These are phyloP conservation scores for Orchestia grillus DNA, from an alignment of 1,140 invertebrate species.

Conservation along the genomic window DNA sequence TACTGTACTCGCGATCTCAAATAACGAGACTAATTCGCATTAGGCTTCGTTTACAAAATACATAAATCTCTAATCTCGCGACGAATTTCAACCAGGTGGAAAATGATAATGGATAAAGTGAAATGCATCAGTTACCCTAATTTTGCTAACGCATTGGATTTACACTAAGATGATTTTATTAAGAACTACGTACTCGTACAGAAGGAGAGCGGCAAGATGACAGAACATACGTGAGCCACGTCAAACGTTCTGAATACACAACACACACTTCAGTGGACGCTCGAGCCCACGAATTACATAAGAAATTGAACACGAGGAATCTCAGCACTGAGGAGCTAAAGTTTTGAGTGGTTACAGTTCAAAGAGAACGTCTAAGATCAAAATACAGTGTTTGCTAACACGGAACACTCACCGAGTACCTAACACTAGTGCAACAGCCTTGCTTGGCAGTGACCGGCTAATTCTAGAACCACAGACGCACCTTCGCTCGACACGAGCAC, in stretches of 20 bases:
- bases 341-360: background rate
- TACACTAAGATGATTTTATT: background rate
- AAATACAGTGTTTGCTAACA: background rate
- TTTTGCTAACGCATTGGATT: background rate
- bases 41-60: no score
- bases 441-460: slow-evolving; percentile 32
- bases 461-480: slow-evolving; percentile 10
- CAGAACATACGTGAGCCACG: background rate
- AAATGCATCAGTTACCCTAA: background rate
- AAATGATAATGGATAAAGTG: background rate
- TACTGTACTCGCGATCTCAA: no score
- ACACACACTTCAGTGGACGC: background rate
- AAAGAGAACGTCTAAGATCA: background rate
- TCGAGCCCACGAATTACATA: background rate
- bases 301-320: background rate
- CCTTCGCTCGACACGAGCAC: background rate
- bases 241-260: background rate
- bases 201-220: background rate
- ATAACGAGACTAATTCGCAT: no score
- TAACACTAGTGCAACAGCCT: slow-evolving; percentile 21
- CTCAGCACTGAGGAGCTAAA: background rate
- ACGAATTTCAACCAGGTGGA: background rate
- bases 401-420: background rate
- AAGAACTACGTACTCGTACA: background rate
- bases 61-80: background rate